Base-by-base conservation (phyloP, 1,140 invertebrate genomes). In the Drosophila orosa region DNA sequence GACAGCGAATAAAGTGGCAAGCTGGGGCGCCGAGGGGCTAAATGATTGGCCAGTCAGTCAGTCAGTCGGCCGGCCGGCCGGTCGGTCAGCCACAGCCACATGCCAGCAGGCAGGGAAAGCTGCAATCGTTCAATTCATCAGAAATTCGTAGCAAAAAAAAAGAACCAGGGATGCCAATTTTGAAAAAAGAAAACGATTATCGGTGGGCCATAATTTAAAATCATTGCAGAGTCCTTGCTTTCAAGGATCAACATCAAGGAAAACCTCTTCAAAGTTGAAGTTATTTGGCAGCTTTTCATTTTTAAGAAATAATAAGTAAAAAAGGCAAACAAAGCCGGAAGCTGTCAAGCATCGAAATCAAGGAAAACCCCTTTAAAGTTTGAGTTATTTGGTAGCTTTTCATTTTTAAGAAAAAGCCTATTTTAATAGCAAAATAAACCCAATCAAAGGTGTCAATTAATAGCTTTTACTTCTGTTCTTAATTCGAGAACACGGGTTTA, bases 101-200 rank as follows among this genome's bases (percentile, higher is more conserved):
- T n/a, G 42, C 24, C 24, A 19, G 24, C 31, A 31, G 63, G 40
- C 65, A 37, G 31, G 33, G 19, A 71, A 71, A 33, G 33, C 33
- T 27, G 40, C 40, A 58, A 58, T 58, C 66, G 52, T 22, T 71
- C 66, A 48, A 27, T 72, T 72, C 65, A 17, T 35, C 27, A 45
- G 65, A 69, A 71, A 27, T 13, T 35, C 40, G 8, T 31, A 44
- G n/a, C n/a, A n/a, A n/a, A n/a, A n/a, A n/a, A n/a, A n/a, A n/a
- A n/a, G n/a, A 24, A 27, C 13, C 59, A 37, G n/a, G 54, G 58
- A 60, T 57, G 58, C 29, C n/a, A 42, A 35, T 50, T 67, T 42
- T 10, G 22, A 25, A n/a, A 29, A 7, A 39, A 5, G 5, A 17
- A 48, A 35, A 4, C 17, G 12, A 67, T 39, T 67, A 63, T 17